A percentile compares a stretch with the other conserved stretches of the same genome.
Conservation (phyloP, 2,797 vertebrate genomes). For the Echiichthys vipera region DNA sequence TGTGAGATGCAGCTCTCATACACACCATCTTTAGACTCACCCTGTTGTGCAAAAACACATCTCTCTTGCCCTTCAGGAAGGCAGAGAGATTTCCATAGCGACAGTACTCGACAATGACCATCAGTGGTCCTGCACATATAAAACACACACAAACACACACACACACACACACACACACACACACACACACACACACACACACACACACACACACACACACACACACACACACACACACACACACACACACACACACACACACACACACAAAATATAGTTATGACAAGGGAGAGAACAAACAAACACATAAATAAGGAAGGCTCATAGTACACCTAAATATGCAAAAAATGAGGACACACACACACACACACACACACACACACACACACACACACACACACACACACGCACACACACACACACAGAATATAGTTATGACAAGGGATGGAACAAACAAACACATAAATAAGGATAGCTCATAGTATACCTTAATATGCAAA, state of each 20-base stretch:
- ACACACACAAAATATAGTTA: slow-evolving; percentile 1
- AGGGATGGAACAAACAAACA: too few relatives aligned
- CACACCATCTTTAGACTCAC: slow-evolving; percentile 74
- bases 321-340: background rate
- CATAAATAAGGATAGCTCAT: too few relatives aligned
- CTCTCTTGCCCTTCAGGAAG: slow-evolving; percentile 93
- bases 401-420: too few relatives aligned
- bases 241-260: too few relatives aligned
- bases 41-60: slow-evolving; percentile 86
- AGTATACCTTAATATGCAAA: too few relatives aligned
- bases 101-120: slow-evolving; percentile 98
- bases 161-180: slow-evolving; percentile 18
- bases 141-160: slow-evolving; percentile 13
- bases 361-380: too few relatives aligned
- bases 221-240: too few relatives aligned
- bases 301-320: background rate
- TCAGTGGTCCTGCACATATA: slow-evolving; percentile 87
- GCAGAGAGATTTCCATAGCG: slow-evolving; percentile 93
- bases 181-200: too few relatives aligned
- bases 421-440: too few relatives aligned
- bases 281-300: background rate
- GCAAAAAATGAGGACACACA: background rate
- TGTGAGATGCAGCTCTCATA: background rate
- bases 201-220: too few relatives aligned
- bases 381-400: too few relatives aligned